Percentiles rank a stretch among this genome's conserved stretches.
Evolutionary conservation across 2,797 vertebrate species (phyloP).

Genomic region (Mus minutoides): DNA sequence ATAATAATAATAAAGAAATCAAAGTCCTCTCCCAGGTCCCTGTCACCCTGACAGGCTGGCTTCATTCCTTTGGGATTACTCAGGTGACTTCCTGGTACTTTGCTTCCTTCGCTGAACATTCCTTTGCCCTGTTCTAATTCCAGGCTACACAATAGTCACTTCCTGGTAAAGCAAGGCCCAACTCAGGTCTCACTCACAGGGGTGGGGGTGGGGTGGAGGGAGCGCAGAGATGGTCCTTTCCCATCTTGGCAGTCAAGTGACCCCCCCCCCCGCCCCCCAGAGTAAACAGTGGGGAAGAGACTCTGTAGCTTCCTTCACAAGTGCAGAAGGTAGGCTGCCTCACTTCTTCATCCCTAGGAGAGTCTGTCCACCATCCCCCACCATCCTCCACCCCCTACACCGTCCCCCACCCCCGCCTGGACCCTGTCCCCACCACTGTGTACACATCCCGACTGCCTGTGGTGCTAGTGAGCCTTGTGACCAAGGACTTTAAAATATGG

Average conservation of each 20-base stretch:
- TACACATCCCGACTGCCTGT: not conserved
- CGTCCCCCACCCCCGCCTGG: not conserved
- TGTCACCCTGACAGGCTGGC: constrained; percentile 11
- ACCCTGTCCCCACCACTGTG: not conserved
- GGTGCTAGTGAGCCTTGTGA: not conserved
- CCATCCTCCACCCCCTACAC: not conserved
- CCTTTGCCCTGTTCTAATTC: constrained; percentile 55
- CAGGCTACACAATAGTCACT: constrained; percentile 18
- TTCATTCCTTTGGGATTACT: constrained; percentile 33
- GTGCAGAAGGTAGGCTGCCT: not conserved
- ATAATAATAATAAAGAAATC: not conserved
- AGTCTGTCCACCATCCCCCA: not conserved
- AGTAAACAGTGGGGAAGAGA: not conserved
- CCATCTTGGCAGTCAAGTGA: not conserved
- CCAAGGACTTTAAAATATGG: not conserved
- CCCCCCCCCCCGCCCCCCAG: not conserved
- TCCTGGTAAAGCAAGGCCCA: constrained; percentile 14
- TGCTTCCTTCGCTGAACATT: constrained; percentile 42
- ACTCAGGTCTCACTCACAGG: not conserved
- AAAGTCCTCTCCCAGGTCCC: not conserved
- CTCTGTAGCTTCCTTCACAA: not conserved
- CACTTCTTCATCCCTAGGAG: not conserved
- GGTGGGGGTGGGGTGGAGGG: not conserved
- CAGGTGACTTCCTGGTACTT: constrained; percentile 46
- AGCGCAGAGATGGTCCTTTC: not conserved